Percentiles rank a stretch among this genome's conserved stretches.
Evolutionary conservation across 2,797 vertebrate genomes (phyloP).

Genomic region (Sebastes minor): DNA sequence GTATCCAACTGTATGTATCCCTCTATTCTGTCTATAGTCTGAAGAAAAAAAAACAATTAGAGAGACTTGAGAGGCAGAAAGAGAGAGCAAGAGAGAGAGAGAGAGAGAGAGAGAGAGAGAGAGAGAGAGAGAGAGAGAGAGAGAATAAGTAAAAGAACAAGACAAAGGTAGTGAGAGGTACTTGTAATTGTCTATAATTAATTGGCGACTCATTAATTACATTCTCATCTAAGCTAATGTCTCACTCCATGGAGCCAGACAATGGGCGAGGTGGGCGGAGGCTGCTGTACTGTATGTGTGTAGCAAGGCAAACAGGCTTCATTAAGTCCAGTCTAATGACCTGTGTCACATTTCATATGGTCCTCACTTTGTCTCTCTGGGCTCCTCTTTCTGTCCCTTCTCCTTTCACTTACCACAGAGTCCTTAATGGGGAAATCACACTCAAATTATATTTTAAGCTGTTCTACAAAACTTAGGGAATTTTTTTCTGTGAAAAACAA

Average conservation of each 20-base stretch:
- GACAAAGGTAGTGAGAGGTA: slow-evolving; percentile 24
- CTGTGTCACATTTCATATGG: slow-evolving; percentile 59
- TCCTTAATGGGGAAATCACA: background rate
- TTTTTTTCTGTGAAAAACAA: background rate
- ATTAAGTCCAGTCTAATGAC: slow-evolving; percentile 72
- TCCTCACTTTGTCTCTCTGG: slow-evolving; percentile 15
- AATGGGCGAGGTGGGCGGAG: slow-evolving; percentile 4
- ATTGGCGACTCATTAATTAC: slow-evolving; percentile 65
- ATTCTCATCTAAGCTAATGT: slow-evolving; percentile 58
- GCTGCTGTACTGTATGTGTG: background rate
- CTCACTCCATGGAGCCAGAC: slow-evolving; percentile 47
- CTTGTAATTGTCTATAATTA: slow-evolving; percentile 64
- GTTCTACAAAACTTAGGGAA: background rate
- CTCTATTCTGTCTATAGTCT: background rate
- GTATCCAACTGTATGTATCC: background rate
- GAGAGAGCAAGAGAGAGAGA: background rate
- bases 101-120: no score
- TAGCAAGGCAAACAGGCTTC: slow-evolving; percentile 68
- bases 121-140: background rate
- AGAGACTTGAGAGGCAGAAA: background rate
- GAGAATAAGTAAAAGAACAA: background rate
- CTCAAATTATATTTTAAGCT: background rate
- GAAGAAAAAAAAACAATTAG: background rate
- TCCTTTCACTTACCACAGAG: background rate
- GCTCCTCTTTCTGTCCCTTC: background rate